Evolutionary conservation across 2,888 invertebrate species (phyloP).

Genomic region (Osmoderma eremita): DNA sequence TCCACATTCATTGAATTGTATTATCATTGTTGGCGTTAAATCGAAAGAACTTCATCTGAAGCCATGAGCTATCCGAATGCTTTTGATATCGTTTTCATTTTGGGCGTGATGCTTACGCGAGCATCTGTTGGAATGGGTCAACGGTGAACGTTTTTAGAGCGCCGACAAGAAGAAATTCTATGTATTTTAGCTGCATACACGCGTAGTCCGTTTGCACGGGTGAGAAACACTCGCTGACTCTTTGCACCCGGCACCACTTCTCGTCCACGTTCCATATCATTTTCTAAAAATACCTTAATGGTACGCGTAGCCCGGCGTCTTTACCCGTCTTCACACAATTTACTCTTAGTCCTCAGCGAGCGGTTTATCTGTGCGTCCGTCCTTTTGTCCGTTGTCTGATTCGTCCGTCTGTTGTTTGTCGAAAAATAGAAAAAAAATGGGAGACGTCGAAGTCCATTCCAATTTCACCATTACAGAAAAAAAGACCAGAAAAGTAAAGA

Average conservation of each 20-base stretch:
- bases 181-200: conserved; percentile 46
- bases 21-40: too few species aligned
- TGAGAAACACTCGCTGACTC: conserved; percentile 41
- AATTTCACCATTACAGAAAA: conserved; percentile 85
- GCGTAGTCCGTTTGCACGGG: conserved; percentile 34
- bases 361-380: conserved; percentile 47
- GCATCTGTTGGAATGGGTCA: conserved; percentile 25
- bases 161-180: conserved; percentile 33
- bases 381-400: conserved; percentile 37
- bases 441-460: conserved; percentile 90
- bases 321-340: conserved; percentile 59
- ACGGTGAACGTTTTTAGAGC: conserved; percentile 34
- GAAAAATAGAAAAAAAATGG: conserved; percentile 69
- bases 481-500: conserved; percentile 92
- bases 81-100: background rate
- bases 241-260: conserved; percentile 55
- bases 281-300: conserved; percentile 63
- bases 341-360: conserved; percentile 51
- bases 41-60: too few species aligned
- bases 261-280: conserved; percentile 57
- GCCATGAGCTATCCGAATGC: too few species aligned
- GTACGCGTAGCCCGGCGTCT: conserved; percentile 53
- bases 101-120: conserved; percentile 7
- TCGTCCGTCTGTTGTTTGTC: conserved; percentile 19
- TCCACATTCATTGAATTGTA: too few species aligned